Evolutionary conservation across 1,140 invertebrate species (phyloP), one percentile per base, ranked within the genome.

Genomic region (Alviniconcha marisindica): DNA sequence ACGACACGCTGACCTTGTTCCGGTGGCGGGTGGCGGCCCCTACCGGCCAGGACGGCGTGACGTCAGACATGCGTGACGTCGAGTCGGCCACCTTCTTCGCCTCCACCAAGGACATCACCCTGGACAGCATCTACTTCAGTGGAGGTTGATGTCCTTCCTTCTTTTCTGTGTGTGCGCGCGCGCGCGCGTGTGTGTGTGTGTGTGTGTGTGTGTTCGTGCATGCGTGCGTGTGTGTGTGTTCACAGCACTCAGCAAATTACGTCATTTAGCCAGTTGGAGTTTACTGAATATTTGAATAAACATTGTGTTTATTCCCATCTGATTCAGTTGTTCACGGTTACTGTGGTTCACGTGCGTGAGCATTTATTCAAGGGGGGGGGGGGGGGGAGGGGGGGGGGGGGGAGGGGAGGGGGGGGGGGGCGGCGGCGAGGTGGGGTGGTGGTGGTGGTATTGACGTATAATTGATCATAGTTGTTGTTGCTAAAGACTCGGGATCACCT

Each of bases 51-150:
- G 87, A 90, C 85, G 91, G 91, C 36, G 88, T 91, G 2, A 90
- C 89, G 2, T 89, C 85, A 78, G 85, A 88, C 28, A 81, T 94
- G 18, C 82, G 88, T 51, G 89, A 93, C 82, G 87, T 93, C 1
- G 89, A 91, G 60, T 89, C 91, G 12, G 89, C 88, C 36, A 92
- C 93, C 24, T 93, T 92, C 82, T 93, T 94, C 77, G 88, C 93
- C 4, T 87, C 87, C n/a, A 91, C 92, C 15, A 87, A 90, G 54
- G 77, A 69, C 15, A 91, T 92, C 60, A 90, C 91, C 0, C 87
- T 94, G 10, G 93, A 94, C 85, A 93, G 93, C 79, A 92, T 94
- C 33, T 94, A 94, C 81, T 93, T 93, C 82, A 82, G 88, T 48
- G 85, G 89, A 87, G 93, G 93, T 93, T 80, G 48, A 79, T 0